phyloP scores from a whole-genome alignment of 2,113 vertebrate species.

The Sinocyclocheilus anophthalmus region DNA sequence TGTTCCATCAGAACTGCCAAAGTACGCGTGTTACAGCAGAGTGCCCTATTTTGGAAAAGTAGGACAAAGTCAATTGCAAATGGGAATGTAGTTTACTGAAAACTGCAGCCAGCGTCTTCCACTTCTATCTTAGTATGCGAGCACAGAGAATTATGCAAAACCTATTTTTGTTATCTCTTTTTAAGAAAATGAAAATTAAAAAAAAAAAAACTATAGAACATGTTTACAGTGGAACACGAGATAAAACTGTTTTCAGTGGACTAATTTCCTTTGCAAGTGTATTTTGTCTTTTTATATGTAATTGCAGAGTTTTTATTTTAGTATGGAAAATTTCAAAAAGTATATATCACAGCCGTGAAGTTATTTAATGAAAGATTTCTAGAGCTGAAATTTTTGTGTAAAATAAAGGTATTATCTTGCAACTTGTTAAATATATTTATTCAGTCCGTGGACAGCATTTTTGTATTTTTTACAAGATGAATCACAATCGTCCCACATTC shows the following conservation, averaged over 20 bases:
- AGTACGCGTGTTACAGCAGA: conserved; percentile 84
- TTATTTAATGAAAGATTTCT: conserved; percentile 93
- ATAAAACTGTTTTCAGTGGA: conserved; percentile 86
- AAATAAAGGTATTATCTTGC: conserved; percentile 92
- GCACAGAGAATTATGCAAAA: conserved; percentile 92
- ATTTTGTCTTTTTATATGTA: conserved; percentile 96
- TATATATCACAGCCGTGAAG: conserved; percentile 89
- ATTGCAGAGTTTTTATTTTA: conserved; percentile 99
- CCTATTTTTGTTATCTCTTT: conserved; percentile 77
- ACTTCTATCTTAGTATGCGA: conserved; percentile 87
- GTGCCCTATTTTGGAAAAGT: conserved; percentile 89
- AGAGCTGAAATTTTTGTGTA: conserved; percentile 91
- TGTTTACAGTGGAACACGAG: conserved; percentile 91
- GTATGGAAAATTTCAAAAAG: conserved; percentile 87
- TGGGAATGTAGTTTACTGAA: conserved; percentile 92
- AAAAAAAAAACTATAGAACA: conserved; percentile 1
- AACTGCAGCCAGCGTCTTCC: conserved; percentile 91
- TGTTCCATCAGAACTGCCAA: conserved; percentile 90
- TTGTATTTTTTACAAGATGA: conserved; percentile 92
- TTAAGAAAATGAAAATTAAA: conserved; percentile 56
- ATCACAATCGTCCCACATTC: conserved; percentile 73
- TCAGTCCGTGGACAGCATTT: conserved; percentile 83
- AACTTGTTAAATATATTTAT: conserved; percentile 98
- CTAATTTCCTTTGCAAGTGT: conserved; percentile 92
- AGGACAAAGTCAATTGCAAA: conserved; percentile 92